A percentile compares a stretch with the other conserved stretches of the same genome.
Evolutionary conservation across 2,888 invertebrate genomes (phyloP).

Genomic region (Phragmatobia fuliginosa): DNA sequence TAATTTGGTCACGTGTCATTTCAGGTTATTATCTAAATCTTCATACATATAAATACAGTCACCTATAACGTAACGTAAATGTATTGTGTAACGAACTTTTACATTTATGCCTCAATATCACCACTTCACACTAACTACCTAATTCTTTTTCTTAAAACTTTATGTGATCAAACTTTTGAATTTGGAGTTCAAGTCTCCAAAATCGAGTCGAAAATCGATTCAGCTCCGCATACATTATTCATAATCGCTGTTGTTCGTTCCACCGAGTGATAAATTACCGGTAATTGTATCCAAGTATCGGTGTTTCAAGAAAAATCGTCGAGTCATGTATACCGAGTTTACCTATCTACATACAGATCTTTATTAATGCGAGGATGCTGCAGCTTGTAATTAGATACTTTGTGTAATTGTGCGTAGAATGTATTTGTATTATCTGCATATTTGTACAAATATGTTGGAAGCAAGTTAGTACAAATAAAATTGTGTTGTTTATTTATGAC

Average conservation of each 20-base stretch:
- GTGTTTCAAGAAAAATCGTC: constrained; percentile 71
- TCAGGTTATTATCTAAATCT: too few relatives aligned
- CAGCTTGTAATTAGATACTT: constrained; percentile 49
- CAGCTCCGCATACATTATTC: constrained; percentile 48
- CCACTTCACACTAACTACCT: too few relatives aligned
- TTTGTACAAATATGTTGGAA: constrained; percentile 10
- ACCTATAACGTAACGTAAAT: too few relatives aligned
- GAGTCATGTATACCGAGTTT: constrained; percentile 54
- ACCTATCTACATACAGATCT: constrained; percentile 42
- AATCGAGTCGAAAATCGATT: constrained; percentile 41
- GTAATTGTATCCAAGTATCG: constrained; percentile 75
- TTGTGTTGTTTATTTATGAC: not conserved
- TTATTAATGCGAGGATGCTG: constrained; percentile 39
- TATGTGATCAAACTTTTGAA: constrained; percentile 1
- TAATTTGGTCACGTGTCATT: too few relatives aligned
- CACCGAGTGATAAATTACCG: constrained; percentile 69
- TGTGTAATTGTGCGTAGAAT: constrained; percentile 26
- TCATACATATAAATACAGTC: too few relatives aligned
- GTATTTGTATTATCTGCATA: constrained; percentile 14
- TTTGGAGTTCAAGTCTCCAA: constrained; percentile 19
- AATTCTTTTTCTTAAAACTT: too few relatives aligned
- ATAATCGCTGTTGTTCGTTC: constrained; percentile 48
- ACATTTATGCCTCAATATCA: too few relatives aligned
- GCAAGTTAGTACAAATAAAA: not conserved
- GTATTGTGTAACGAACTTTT: too few relatives aligned